phyloP scores from a whole-genome alignment of 2,113 vertebrate genomes.

The Cebus imitator region DNA sequence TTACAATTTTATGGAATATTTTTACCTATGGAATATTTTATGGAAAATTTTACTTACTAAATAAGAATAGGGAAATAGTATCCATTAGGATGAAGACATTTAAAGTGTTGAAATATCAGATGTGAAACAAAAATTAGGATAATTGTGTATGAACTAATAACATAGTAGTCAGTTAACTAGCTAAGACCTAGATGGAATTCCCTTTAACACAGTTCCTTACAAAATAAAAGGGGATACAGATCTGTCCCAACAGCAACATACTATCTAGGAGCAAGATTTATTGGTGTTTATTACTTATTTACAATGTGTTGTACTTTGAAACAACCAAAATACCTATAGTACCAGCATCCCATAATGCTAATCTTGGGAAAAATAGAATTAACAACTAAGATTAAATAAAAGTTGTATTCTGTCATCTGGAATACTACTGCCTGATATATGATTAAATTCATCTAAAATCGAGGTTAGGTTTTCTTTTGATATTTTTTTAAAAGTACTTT shows the following conservation, averaged over 20 bases:
- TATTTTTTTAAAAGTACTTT: neutral
- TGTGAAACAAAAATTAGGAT: conserved; percentile 13
- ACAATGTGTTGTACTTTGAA: neutral
- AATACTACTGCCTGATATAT: conserved; percentile 11
- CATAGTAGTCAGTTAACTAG: neutral
- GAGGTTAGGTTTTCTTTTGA: conserved; percentile 34
- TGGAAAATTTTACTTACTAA: conserved; percentile 37
- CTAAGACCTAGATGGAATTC: neutral
- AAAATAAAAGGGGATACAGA: neutral
- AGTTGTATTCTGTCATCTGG: neutral
- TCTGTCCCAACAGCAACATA: neutral
- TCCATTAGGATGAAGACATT: conserved; percentile 8
- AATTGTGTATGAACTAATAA: neutral
- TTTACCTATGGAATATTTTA: neutral
- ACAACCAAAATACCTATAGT: neutral
- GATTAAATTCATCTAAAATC: conserved; percentile 10
- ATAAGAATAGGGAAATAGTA: neutral
- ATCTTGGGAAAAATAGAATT: conserved; percentile 17
- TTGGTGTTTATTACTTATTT: neutral
- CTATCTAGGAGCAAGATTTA: conserved; percentile 37
- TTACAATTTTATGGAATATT: conserved; percentile 16
- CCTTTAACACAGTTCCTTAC: conserved; percentile 11
- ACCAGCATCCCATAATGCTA: neutral
- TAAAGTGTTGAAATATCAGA: conserved; percentile 30
- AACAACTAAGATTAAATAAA: neutral